Evolutionary conservation across 2,888 invertebrate species (phyloP), one percentile per base, ranked within the genome.

Genomic region (Norana najaformis): DNA sequence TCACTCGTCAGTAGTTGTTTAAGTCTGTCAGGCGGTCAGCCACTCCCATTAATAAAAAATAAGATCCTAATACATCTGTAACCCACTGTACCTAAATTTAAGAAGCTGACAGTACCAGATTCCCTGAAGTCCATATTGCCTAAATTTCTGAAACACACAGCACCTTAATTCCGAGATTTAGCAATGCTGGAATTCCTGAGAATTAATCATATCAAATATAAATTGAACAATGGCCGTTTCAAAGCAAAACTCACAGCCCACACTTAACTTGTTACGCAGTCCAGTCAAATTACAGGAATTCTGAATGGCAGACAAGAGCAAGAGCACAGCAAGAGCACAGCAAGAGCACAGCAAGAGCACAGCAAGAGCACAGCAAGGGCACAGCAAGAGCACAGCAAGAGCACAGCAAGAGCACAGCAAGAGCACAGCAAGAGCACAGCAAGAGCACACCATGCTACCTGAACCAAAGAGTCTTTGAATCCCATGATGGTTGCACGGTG

Each of bases 401-500:
- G 5, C n/a, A 30, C 69, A 69, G n/a, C n/a, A n/a, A 14, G 69
- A 69, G 8, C 30, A 69, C 30, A 69, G 69, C 30, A 8, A 69
- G 13, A n/a, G 5, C n/a, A 30, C 69, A 69, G n/a, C n/a, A n/a
- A 14, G 69, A 69, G 8, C 30, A 69, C 30, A 69, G 69, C 30
- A 8, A 69, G 13, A n/a, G 5, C n/a, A 30, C 69, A 69, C n/a
- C n/a, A n/a, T n/a, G n/a, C 5, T 85, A 85, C 85, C 85, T 85
- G 36, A 30, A 85, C 85, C 85, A 85, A 36, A 13, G 35, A 16
- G 6, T 37, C 85, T 18, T 37, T 85, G 85, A 85, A 85, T 36
- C 85, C 85, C 37, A 36, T 85, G 23, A 85, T 85, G 36, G 85
- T 85, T 34, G 35, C 85, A 36, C 85, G 85, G 23, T 85, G 85